Percentiles rank a stretch among this genome's conserved stretches.
Evolutionary conservation across 2,888 invertebrate species (phyloP).

Genomic region (Encarsia formosa): DNA sequence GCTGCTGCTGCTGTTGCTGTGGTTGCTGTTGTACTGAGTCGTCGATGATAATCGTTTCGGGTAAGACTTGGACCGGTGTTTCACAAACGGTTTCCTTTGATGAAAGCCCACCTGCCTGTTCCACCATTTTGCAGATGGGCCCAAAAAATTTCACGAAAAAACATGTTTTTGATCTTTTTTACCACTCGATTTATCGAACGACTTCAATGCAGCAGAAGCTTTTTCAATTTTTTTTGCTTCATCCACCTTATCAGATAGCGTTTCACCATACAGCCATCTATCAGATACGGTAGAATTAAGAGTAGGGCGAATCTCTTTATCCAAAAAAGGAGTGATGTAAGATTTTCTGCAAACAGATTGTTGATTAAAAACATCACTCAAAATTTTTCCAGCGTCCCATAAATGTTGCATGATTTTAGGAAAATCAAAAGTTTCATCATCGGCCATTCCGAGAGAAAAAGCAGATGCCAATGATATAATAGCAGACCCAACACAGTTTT

Average conservation of each 20-base stretch:
- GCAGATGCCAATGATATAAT: background rate
- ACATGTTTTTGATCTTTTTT: background rate
- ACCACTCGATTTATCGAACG: background rate
- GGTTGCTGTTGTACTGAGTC: background rate
- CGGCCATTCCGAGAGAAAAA: background rate
- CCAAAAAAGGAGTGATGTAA: constrained; percentile 14
- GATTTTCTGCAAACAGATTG: constrained; percentile 9
- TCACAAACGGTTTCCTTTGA: too few relatives aligned
- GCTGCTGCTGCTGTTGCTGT: background rate
- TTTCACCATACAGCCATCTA: constrained; percentile 14
- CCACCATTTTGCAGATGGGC: background rate
- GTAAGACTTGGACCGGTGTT: background rate
- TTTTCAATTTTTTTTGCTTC: constrained; percentile 15
- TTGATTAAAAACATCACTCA: background rate
- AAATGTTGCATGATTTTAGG: background rate
- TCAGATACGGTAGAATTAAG: constrained; percentile 19
- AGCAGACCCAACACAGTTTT: constrained; percentile 1
- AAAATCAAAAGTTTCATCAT: background rate
- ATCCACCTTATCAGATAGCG: constrained; percentile 11
- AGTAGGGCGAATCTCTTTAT: constrained; percentile 12
- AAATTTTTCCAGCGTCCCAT: background rate
- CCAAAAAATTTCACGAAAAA: background rate
- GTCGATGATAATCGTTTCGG: background rate
- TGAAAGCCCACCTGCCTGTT: background rate
- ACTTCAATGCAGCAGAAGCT: background rate